phyloP scores from a whole-genome alignment of 1,140 invertebrate genomes.

The Dendrolimus kikuchii region DNA sequence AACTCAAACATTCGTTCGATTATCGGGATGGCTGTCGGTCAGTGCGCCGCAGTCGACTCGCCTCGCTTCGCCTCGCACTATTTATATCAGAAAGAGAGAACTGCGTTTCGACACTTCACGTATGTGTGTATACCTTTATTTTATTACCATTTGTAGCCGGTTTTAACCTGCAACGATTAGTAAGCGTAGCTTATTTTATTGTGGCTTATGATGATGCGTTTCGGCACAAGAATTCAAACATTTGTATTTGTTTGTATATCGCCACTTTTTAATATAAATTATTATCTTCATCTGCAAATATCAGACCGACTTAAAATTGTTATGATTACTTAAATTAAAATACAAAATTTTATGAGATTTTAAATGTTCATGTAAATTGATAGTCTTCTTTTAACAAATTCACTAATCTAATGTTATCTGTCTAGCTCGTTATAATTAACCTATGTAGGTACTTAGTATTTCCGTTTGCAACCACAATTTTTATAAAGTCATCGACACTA shows the following conservation, averaged over 20 bases:
- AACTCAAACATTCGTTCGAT: conserved; percentile 63
- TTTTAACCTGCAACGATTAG: conserved; percentile 58
- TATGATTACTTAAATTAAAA: neutral
- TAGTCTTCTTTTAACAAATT: too few species aligned
- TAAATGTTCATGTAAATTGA: too few species aligned
- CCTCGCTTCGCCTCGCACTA: conserved; percentile 53
- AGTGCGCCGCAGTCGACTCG: conserved; percentile 40
- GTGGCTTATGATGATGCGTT: conserved; percentile 40
- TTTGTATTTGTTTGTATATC: conserved; percentile 10
- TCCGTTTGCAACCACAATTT: too few species aligned
- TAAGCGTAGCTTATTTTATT: conserved; percentile 53
- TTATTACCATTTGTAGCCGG: conserved; percentile 66
- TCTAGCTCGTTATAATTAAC: too few species aligned
- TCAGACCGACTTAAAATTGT: neutral
- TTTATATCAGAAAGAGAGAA: conserved; percentile 62
- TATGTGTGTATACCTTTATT: conserved; percentile 57
- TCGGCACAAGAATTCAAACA: conserved; percentile 27
- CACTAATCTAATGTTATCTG: too few species aligned
- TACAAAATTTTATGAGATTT: too few species aligned
- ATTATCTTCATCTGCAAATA: neutral
- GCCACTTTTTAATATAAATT: neutral
- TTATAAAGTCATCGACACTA: too few species aligned
- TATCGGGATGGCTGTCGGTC: conserved; percentile 64
- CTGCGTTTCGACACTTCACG: conserved; percentile 54
- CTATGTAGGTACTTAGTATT: too few species aligned